Percentiles rank a stretch among this genome's conserved stretches.
Conservation (phyloP, 2,888 invertebrate species). For the Zygothrica quintamaculata region DNA sequence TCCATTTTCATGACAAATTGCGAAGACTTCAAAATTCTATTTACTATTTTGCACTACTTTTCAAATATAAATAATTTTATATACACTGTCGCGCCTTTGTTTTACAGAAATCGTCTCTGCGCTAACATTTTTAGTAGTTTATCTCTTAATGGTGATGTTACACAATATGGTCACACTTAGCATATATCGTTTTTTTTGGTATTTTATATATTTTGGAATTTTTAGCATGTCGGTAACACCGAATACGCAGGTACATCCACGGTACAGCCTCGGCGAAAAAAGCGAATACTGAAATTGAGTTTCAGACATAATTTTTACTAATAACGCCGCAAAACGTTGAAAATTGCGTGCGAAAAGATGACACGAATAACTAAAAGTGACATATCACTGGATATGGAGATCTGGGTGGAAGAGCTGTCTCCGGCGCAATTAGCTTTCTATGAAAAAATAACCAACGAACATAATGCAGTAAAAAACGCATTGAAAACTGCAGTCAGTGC, state of each 20-base stretch:
- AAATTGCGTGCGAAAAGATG: conserved; percentile 62
- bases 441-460: conserved; percentile 88
- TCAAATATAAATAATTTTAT: too few relatives aligned
- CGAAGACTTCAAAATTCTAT: too few relatives aligned
- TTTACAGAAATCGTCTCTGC: too few relatives aligned
- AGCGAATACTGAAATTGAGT: conserved; percentile 12
- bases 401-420: conserved; percentile 89
- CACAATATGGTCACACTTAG: not conserved
- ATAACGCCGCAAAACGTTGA: conserved; percentile 13
- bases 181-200: not conserved
- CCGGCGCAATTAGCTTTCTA: conserved; percentile 88
- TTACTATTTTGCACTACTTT: too few relatives aligned
- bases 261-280: conserved; percentile 62
- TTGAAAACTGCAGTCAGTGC: conserved; percentile 84
- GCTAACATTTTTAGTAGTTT: too few relatives aligned
- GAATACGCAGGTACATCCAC: conserved; percentile 57
- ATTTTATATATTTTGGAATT: not conserved
- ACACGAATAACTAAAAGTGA: conserved; percentile 82
- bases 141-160: too few relatives aligned
- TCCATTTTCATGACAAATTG: too few relatives aligned
- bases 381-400: conserved; percentile 87
- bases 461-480: conserved; percentile 87
- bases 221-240: conserved; percentile 43
- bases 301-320: conserved; percentile 20
- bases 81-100: too few relatives aligned